phyloP scores from a whole-genome alignment of 2,888 invertebrate genomes.

The Bellardia pandia region DNA sequence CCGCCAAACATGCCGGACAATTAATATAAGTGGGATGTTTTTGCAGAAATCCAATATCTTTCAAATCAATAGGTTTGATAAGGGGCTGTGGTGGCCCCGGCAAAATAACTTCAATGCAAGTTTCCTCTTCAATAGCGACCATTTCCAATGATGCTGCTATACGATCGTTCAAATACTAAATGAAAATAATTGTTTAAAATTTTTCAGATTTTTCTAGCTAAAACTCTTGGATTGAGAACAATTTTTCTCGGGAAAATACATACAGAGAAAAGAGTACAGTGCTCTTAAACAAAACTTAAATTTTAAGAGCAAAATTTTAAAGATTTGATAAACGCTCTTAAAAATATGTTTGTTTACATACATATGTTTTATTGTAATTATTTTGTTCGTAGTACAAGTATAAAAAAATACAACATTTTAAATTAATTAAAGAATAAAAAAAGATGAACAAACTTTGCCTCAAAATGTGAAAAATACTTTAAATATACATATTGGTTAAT shows the following conservation, averaged over 20 bases:
- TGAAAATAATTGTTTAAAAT: conserved; percentile 13
- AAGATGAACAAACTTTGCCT: neutral
- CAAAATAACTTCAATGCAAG: conserved; percentile 50
- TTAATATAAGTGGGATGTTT: conserved; percentile 78
- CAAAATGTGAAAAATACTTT: neutral
- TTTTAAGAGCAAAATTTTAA: neutral
- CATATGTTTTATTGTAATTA: neutral
- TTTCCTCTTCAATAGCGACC: conserved; percentile 52
- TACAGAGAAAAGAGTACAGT: neutral
- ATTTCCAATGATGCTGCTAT: conserved; percentile 1
- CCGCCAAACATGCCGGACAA: conserved; percentile 80
- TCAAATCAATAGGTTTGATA: conserved; percentile 70
- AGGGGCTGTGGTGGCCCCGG: conserved; percentile 68
- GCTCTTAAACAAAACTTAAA: neutral
- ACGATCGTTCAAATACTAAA: conserved; percentile 28
- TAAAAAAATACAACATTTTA: neutral
- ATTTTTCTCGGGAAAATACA: neutral
- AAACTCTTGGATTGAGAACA: neutral
- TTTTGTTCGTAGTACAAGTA: neutral
- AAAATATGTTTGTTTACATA: neutral
- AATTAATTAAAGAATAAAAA: neutral
- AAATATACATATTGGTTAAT: too few relatives aligned
- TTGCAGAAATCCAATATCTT: conserved; percentile 78
- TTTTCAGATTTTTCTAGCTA: neutral
- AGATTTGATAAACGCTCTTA: neutral